These are phyloP conservation scores for Rhyacophila evoluta DNA, from an alignment of 2,888 invertebrate genomes.

Conservation along the genomic window DNA sequence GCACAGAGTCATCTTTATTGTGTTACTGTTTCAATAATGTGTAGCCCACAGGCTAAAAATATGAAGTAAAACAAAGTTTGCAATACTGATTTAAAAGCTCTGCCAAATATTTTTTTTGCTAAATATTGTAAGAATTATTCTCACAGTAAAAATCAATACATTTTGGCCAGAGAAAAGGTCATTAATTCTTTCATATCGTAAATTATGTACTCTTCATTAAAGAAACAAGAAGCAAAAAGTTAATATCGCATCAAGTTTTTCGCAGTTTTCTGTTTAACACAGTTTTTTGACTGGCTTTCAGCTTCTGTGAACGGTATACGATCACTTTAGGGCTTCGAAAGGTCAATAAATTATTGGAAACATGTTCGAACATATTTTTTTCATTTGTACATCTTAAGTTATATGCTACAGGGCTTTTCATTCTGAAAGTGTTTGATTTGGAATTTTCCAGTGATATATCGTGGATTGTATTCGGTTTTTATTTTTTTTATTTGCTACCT, in stretches of 20 bases:
- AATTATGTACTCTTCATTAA: background rate
- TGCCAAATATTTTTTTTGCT: too few relatives aligned
- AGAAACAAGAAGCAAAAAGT: background rate
- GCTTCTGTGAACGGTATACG: conserved; percentile 41
- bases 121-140: too few relatives aligned
- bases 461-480: too few relatives aligned
- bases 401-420: conserved; percentile 29
- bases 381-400: conserved; percentile 34
- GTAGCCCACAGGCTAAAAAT: too few relatives aligned
- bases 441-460: background rate
- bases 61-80: too few relatives aligned
- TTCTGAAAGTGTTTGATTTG: conserved; percentile 2
- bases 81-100: too few relatives aligned
- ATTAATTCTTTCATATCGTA: background rate
- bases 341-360: conserved; percentile 38
- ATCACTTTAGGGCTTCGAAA: conserved; percentile 13
- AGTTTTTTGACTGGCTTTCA: background rate
- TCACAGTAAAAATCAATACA: background rate
- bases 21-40: too few relatives aligned
- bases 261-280: background rate
- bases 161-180: background rate
- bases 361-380: conserved; percentile 42
- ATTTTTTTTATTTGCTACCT: too few relatives aligned
- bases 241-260: background rate
- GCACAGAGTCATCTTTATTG: too few relatives aligned